These are phyloP conservation scores for Sciurus carolinensis DNA, from an alignment of 2,797 vertebrate species.

Conservation along the genomic window DNA sequence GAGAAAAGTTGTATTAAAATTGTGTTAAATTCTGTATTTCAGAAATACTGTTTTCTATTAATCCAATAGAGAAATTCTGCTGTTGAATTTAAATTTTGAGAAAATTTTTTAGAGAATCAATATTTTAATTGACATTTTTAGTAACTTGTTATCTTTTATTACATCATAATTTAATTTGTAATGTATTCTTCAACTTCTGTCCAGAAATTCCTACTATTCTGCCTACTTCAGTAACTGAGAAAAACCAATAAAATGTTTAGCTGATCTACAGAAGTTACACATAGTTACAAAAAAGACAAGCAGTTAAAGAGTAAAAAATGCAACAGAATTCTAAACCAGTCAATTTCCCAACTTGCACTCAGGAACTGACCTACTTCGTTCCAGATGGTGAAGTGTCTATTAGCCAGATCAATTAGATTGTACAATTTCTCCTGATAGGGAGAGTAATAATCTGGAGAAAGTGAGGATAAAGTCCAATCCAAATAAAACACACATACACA, in stretches of 20 bases:
- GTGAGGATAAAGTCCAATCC: not conserved
- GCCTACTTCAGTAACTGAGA: not conserved
- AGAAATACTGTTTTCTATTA: not conserved
- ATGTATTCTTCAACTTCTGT: not conserved
- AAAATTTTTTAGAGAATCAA: slow-evolving; percentile 33
- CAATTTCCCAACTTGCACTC: not conserved
- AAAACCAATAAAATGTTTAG: slow-evolving; percentile 21
- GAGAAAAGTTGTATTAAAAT: not conserved
- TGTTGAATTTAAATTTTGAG: slow-evolving; percentile 51
- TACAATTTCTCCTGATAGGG: not conserved
- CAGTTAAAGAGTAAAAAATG: not conserved
- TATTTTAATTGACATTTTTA: slow-evolving; percentile 41
- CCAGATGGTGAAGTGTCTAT: not conserved
- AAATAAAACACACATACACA: not conserved
- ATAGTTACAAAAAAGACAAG: not conserved
- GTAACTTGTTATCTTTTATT: not conserved
- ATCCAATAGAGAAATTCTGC: not conserved
- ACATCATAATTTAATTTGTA: slow-evolving; percentile 26
- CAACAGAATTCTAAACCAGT: not conserved
- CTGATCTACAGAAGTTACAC: not conserved
- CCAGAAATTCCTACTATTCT: slow-evolving; percentile 26
- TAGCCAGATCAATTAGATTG: not conserved
- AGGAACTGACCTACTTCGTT: not conserved
- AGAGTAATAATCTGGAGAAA: not conserved
- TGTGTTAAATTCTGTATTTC: not conserved